phyloP scores from a whole-genome alignment of 2,113 vertebrate genomes.

The Otus sunia region DNA sequence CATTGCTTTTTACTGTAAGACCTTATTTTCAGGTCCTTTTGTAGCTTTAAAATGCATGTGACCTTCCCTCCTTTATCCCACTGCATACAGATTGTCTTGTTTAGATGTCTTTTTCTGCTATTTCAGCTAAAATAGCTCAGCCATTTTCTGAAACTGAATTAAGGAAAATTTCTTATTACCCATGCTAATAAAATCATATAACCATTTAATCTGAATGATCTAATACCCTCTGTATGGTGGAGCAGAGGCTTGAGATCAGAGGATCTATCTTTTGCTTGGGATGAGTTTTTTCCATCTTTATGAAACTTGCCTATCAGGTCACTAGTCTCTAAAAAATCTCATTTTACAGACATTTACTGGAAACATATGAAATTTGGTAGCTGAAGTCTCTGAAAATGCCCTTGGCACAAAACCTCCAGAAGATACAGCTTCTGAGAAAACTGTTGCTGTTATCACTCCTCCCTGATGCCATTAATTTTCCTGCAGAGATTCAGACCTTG shows the following conservation, averaged over 20 bases:
- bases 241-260: not conserved
- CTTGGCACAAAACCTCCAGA: not conserved
- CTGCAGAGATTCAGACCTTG: not conserved
- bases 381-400: not conserved
- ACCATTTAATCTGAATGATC: not conserved
- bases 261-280: not conserved
- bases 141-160: not conserved
- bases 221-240: not conserved
- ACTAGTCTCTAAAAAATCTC: not conserved
- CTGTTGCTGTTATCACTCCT: not conserved
- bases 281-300: not conserved
- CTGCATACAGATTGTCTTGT: not conserved
- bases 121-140: not conserved
- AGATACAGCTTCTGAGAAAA: not conserved
- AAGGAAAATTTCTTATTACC: not conserved
- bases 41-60: not conserved
- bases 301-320: not conserved
- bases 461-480: not conserved
- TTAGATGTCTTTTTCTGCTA: not conserved
- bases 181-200: not conserved
- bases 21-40: not conserved
- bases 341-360: not conserved
- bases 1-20: not conserved
- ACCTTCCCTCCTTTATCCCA: not conserved
- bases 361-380: not conserved